These are phyloP conservation scores for Philopotamus ludificatus DNA, from an alignment of 1,140 invertebrate species.

Conservation along the genomic window DNA sequence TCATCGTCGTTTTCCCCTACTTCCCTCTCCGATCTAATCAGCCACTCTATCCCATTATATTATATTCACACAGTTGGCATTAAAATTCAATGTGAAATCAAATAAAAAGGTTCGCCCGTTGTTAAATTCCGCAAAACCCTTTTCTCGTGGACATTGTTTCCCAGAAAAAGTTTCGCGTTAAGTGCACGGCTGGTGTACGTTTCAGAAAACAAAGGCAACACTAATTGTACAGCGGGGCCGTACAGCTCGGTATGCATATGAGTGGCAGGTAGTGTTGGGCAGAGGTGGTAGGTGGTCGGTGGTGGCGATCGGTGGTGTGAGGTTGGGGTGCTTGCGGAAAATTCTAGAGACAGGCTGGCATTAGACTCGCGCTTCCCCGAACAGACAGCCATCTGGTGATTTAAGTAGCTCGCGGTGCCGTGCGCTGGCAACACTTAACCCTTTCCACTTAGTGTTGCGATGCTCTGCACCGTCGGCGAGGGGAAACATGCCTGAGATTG, in stretches of 20 bases:
- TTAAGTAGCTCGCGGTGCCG: slow-evolving; percentile 23
- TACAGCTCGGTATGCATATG: slow-evolving; percentile 8
- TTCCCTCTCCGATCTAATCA: too few species aligned
- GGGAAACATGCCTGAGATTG: too few species aligned
- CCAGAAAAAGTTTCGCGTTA: slow-evolving; percentile 14
- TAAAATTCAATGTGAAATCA: too few species aligned
- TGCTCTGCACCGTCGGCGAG: too few species aligned
- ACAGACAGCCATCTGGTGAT: slow-evolving; percentile 27
- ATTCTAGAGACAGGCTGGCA: slow-evolving; percentile 38
- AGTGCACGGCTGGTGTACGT: slow-evolving; percentile 9
- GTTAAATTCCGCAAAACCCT: neutral
- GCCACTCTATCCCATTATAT: too few species aligned
- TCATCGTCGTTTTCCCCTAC: too few species aligned
- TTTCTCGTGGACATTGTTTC: neutral
- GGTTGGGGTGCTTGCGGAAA: slow-evolving; percentile 35
- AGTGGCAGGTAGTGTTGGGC: slow-evolving; percentile 12
- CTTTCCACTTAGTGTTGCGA: too few species aligned
- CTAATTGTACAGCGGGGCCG: slow-evolving; percentile 28
- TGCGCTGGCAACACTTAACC: too few species aligned
- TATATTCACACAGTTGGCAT: too few species aligned
- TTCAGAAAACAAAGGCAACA: slow-evolving; percentile 25
- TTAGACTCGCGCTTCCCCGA: slow-evolving; percentile 32
- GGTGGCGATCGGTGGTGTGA: slow-evolving; percentile 11
- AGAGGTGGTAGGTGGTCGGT: too few species aligned
- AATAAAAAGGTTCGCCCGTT: too few species aligned